Evolutionary conservation across 2,113 vertebrate genomes (phyloP).

Genomic region (Aleadryas rufinucha): DNA sequence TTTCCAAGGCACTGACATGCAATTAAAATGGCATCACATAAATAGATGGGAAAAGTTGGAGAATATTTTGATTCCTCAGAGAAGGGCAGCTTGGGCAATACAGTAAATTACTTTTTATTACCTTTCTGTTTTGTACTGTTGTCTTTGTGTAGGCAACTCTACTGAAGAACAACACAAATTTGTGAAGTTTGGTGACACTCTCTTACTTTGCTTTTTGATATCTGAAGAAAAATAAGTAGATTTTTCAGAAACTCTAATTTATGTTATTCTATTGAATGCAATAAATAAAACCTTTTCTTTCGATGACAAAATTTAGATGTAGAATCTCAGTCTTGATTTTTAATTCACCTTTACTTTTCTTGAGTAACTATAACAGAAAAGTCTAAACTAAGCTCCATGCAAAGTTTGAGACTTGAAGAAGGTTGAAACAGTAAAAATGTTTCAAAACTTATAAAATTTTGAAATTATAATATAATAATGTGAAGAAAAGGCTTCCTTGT

Average conservation of each 20-base stretch:
- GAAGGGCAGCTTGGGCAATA: slow-evolving; percentile 36
- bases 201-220: background rate
- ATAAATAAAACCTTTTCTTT: background rate
- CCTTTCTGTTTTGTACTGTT: background rate
- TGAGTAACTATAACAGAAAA: background rate
- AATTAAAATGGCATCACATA: slow-evolving; percentile 70
- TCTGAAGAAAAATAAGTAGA: background rate
- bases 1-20: slow-evolving; percentile 59
- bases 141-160: background rate
- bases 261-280: background rate
- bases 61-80: slow-evolving; percentile 38
- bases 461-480: background rate
- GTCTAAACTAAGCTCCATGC: background rate
- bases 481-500: background rate
- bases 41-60: slow-evolving; percentile 51
- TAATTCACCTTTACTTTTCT: background rate
- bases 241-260: background rate
- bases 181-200: background rate
- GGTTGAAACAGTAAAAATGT: background rate
- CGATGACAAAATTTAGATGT: background rate
- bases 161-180: background rate
- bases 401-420: background rate
- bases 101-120: slow-evolving; percentile 7
- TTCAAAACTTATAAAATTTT: background rate
- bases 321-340: background rate